Conservation (phyloP, 1,140 invertebrate species). For the Drosophila ercepeae region DNA sequence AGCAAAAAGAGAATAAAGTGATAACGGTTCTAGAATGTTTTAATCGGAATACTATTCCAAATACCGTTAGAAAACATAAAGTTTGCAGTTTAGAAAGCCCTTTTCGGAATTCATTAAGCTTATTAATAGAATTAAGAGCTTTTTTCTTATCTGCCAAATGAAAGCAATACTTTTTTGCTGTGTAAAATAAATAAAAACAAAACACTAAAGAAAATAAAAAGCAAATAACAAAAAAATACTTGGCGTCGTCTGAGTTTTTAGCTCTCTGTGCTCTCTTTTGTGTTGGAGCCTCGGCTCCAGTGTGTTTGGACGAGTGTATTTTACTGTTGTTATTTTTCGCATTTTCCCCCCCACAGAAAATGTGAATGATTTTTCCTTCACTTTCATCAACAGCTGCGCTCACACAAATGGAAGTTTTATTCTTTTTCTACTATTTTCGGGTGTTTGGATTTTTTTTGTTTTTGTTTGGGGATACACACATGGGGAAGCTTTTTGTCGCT, state of each 20-base stretch:
- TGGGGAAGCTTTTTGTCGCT: conserved; percentile 56
- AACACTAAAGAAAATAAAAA: conserved; percentile 37
- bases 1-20: too few relatives aligned
- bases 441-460: conserved; percentile 28
- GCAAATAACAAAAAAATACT: conserved; percentile 36
- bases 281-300: conserved; percentile 50
- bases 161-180: too few relatives aligned
- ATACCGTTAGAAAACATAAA: too few relatives aligned
- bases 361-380: conserved; percentile 75
- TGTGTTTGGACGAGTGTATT: conserved; percentile 17
- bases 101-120: too few relatives aligned
- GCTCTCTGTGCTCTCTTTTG: conserved; percentile 42
- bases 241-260: conserved; percentile 67
- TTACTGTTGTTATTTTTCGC: conserved; percentile 47
- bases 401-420: conserved; percentile 48
- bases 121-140: too few relatives aligned
- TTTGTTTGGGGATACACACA: conserved; percentile 38
- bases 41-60: too few relatives aligned
- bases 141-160: too few relatives aligned
- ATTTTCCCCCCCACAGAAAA: conserved; percentile 54
- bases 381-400: conserved; percentile 79
- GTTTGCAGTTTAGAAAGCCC: too few relatives aligned
- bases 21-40: too few relatives aligned
- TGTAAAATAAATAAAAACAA: conserved; percentile 22
- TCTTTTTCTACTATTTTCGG: conserved; percentile 40